phyloP scores from a whole-genome alignment of 2,888 invertebrate genomes.

The Rotaria macrura region DNA sequence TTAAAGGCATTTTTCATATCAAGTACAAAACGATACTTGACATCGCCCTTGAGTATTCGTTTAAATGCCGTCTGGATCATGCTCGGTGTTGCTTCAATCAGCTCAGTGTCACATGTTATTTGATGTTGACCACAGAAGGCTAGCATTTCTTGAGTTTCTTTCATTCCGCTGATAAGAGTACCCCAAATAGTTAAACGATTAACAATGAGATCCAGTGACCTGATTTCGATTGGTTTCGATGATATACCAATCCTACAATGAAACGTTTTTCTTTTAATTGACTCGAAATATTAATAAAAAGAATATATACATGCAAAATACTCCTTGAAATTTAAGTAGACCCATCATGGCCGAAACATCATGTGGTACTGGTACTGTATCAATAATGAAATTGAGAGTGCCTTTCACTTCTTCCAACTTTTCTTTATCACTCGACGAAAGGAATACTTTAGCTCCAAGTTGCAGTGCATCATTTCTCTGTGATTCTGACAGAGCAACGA shows the following conservation, averaged over 20 bases:
- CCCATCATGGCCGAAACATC: not conserved
- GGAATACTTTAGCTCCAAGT: not conserved
- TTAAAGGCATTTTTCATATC: not conserved
- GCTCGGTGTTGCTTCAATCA: not conserved
- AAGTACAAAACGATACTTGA: not conserved
- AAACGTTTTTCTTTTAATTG: too few relatives aligned
- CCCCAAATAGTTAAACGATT: not conserved
- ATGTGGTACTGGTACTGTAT: not conserved
- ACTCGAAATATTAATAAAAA: not conserved
- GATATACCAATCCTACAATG: not conserved
- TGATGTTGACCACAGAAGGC: not conserved
- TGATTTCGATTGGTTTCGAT: not conserved
- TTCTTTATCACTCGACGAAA: not conserved
- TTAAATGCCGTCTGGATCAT: not conserved
- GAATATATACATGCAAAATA: not conserved
- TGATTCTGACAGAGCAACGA: not conserved
- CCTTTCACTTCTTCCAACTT: not conserved
- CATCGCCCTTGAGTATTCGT: not conserved
- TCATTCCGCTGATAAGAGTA: not conserved
- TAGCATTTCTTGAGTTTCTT: conserved; percentile 12
- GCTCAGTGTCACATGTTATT: not conserved
- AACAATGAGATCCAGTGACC: not conserved
- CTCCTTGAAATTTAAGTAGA: not conserved
- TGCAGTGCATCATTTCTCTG: not conserved
- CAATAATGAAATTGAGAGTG: not conserved